Evolutionary conservation across 2,113 vertebrate genomes (phyloP).

Genomic region (Sturnus vulgaris): DNA sequence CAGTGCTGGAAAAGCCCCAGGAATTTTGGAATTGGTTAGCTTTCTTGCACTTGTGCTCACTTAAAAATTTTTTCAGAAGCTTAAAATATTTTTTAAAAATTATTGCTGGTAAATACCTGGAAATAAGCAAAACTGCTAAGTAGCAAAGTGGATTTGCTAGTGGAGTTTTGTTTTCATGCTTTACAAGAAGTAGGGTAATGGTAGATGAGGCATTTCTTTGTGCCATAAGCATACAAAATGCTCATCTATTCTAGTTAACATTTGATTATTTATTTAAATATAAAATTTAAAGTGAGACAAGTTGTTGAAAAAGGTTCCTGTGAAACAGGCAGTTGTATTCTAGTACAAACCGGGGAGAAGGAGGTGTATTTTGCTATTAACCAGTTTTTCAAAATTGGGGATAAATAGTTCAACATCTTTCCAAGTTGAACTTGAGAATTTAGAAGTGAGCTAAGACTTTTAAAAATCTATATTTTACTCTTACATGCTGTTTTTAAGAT

Average conservation of each 20-base stretch:
- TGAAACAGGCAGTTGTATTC: slow-evolving; percentile 54
- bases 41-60: slow-evolving; percentile 65
- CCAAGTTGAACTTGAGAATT: slow-evolving; percentile 52
- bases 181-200: slow-evolving; percentile 28
- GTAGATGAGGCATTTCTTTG: slow-evolving; percentile 23
- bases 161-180: slow-evolving; percentile 29
- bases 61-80: slow-evolving; percentile 39
- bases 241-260: background rate
- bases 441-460: slow-evolving; percentile 52
- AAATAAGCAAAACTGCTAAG: slow-evolving; percentile 10
- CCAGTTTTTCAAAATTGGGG: slow-evolving; percentile 27
- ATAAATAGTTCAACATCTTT: slow-evolving; percentile 31
- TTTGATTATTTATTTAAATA: slow-evolving; percentile 69
- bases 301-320: slow-evolving; percentile 53
- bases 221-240: background rate
- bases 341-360: background rate
- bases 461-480: slow-evolving; percentile 22
- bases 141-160: slow-evolving; percentile 1
- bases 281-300: slow-evolving; percentile 49
- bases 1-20: slow-evolving; percentile 51
- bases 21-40: slow-evolving; percentile 46
- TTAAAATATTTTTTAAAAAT: slow-evolving; percentile 42
- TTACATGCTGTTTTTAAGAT: slow-evolving; percentile 40
- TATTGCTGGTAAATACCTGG: slow-evolving; percentile 23
- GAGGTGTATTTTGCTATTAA: slow-evolving; percentile 33